Percentiles rank a stretch among this genome's conserved stretches.
Evolutionary conservation across 92 coral and sea anemone species (phyloP).

Genomic region (Palythoa caribaeorum): DNA sequence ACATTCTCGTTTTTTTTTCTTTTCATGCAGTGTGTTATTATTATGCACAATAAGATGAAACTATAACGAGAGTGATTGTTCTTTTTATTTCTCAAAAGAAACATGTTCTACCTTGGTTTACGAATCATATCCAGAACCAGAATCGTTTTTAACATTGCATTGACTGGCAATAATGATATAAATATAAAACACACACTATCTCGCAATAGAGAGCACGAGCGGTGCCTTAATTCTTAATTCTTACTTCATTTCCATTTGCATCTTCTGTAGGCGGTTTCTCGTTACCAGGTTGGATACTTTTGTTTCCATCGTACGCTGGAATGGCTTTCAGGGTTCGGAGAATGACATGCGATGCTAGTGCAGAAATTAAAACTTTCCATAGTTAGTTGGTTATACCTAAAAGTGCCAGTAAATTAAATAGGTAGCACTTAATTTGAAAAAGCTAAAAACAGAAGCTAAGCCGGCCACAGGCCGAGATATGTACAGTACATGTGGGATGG

Average conservation of each 20-base stretch:
- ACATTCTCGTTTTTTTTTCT: too few relatives aligned
- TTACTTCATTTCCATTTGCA: constrained; percentile 61
- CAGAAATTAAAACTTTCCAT: not conserved
- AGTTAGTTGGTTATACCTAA: not conserved
- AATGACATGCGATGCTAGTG: constrained; percentile 84
- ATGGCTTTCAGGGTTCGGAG: constrained; percentile 81
- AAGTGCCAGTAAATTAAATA: not conserved
- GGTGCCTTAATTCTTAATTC: not conserved
- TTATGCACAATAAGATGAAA: too few relatives aligned
- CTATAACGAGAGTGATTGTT: too few relatives aligned
- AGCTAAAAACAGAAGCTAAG: not conserved
- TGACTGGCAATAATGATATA: not conserved
- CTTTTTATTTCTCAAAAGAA: too few relatives aligned
- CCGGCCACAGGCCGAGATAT: too few relatives aligned
- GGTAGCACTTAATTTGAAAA: too few relatives aligned
- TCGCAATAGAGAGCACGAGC: not conserved
- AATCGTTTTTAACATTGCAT: too few relatives aligned
- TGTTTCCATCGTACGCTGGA: constrained; percentile 73
- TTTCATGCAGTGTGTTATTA: too few relatives aligned
- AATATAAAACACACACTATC: not conserved
- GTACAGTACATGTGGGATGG: too few relatives aligned
- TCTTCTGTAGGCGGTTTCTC: constrained; percentile 37
- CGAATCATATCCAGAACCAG: too few relatives aligned
- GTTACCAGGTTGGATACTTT: constrained; percentile 11
- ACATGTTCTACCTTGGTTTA: too few relatives aligned